A percentile compares a stretch with the other conserved stretches of the same genome.
These are phyloP conservation scores for Dasypus novemcinctus DNA, from an alignment of 2,113 vertebrate genomes.

Conservation along the genomic window DNA sequence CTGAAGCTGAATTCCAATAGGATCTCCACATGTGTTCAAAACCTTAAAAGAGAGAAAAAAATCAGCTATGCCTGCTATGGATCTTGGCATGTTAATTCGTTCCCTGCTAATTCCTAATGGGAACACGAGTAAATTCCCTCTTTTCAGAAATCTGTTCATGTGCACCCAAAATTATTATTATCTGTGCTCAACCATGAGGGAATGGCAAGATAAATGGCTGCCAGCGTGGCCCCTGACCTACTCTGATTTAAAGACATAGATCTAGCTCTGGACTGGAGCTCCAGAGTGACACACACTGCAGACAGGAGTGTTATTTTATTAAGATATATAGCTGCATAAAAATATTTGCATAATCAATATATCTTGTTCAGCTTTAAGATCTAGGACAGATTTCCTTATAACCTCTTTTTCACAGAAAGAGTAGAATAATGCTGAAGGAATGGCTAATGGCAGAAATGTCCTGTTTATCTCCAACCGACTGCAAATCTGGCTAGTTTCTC, in stretches of 20 bases:
- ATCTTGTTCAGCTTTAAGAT: constrained; percentile 60
- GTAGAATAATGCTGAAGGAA: constrained; percentile 9
- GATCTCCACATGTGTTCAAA: neutral
- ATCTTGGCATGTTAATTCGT: constrained; percentile 20
- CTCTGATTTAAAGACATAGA: constrained; percentile 59
- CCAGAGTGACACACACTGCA: constrained; percentile 41
- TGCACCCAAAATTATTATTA: constrained; percentile 50
- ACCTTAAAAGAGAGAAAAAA: constrained; percentile 16
- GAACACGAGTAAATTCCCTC: constrained; percentile 38
- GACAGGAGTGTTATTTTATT: constrained; percentile 65
- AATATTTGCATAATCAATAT: constrained; percentile 69
- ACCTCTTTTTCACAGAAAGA: constrained; percentile 43
- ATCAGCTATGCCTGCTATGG: neutral
- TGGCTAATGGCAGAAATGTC: neutral
- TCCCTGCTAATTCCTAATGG: constrained; percentile 42
- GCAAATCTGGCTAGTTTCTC: constrained; percentile 25
- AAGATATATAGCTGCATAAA: constrained; percentile 67
- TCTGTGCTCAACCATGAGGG: constrained; percentile 26
- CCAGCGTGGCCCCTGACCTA: constrained; percentile 34
- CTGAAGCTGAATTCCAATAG: constrained; percentile 7
- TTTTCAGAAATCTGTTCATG: constrained; percentile 29
- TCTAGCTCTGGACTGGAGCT: constrained; percentile 17
- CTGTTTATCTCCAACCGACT: constrained; percentile 51
- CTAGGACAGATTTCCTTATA: constrained; percentile 45
- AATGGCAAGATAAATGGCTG: neutral